Evolutionary conservation across 2,888 invertebrate genomes (phyloP).

Genomic region (Sclerodermus sp.): DNA sequence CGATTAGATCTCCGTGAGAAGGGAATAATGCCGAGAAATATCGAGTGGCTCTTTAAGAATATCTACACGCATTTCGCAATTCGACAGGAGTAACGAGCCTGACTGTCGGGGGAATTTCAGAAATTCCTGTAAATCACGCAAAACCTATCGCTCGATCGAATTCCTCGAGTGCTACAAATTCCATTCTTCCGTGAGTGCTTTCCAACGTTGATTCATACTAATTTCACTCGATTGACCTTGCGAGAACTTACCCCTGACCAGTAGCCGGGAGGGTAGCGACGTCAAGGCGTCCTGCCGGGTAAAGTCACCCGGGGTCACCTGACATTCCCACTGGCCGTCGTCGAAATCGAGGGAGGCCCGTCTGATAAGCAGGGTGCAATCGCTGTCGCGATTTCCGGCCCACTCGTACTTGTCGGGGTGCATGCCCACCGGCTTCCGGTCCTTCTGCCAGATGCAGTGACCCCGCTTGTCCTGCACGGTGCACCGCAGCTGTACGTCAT

Average conservation of each 20-base stretch:
- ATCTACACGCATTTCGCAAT: too few species aligned
- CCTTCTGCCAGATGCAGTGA: slow-evolving; percentile 90
- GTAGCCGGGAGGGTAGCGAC: slow-evolving; percentile 78
- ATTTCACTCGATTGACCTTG: too few species aligned
- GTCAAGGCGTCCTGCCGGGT: slow-evolving; percentile 73
- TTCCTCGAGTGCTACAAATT: too few species aligned
- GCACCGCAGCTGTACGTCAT: slow-evolving; percentile 80
- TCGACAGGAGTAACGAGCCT: too few species aligned
- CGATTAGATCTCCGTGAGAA: too few species aligned
- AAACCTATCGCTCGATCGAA: too few species aligned
- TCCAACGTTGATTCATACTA: too few species aligned
- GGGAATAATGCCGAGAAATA: too few species aligned
- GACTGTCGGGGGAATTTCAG: too few species aligned
- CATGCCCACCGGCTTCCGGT: slow-evolving; percentile 86
- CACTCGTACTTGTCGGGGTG: slow-evolving; percentile 89
- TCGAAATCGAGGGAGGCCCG: slow-evolving; percentile 83
- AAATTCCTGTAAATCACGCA: too few species aligned
- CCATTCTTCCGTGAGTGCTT: too few species aligned
- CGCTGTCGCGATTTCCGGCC: slow-evolving; percentile 67
- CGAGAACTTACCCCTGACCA: slow-evolving; percentile 78
- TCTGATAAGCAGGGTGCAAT: slow-evolving; percentile 83
- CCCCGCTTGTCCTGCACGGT: slow-evolving; percentile 85
- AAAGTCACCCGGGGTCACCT: slow-evolving; percentile 86
- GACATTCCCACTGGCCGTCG: slow-evolving; percentile 91
- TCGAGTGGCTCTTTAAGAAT: too few species aligned